Conservation (phyloP, 2,888 invertebrate species). For the Drosophila mimetica region DNA sequence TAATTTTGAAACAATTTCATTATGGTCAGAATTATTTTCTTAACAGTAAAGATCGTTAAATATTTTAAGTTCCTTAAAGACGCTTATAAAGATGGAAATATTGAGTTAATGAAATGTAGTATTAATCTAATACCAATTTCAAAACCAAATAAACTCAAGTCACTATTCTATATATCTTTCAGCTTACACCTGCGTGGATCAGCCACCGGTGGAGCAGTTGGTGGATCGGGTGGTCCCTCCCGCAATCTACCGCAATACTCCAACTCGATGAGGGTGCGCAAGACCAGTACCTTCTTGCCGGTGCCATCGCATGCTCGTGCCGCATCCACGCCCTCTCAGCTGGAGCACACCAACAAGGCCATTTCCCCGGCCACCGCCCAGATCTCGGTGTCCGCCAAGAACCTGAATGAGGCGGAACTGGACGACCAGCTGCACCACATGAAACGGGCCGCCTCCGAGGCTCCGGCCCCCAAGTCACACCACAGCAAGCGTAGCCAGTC, state of each 20-base stretch:
- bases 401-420: conserved; percentile 52
- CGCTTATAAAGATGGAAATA: conserved; percentile 3
- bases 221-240: conserved; percentile 32
- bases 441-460: conserved; percentile 82
- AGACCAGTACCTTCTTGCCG: conserved; percentile 81
- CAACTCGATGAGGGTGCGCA: conserved; percentile 82
- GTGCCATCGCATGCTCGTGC: conserved; percentile 83
- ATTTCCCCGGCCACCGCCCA: conserved; percentile 35
- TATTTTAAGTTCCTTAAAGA: too few relatives aligned
- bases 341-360: conserved; percentile 77
- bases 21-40: too few relatives aligned
- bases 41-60: too few relatives aligned
- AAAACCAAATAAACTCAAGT: neutral
- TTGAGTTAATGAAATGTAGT: too few relatives aligned
- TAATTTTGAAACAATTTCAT: too few relatives aligned
- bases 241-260: conserved; percentile 81
- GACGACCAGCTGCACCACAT: conserved; percentile 62
- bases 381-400: conserved; percentile 56
- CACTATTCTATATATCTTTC: neutral
- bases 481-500: conserved; percentile 83
- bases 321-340: conserved; percentile 84
- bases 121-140: too few relatives aligned
- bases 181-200: conserved; percentile 64
- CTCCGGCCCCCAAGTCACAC: conserved; percentile 71
- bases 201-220: conserved; percentile 57